Evolutionary conservation across 92 coral and sea anemone genomes (phyloP).

Genomic region (Phenganax marumi): DNA sequence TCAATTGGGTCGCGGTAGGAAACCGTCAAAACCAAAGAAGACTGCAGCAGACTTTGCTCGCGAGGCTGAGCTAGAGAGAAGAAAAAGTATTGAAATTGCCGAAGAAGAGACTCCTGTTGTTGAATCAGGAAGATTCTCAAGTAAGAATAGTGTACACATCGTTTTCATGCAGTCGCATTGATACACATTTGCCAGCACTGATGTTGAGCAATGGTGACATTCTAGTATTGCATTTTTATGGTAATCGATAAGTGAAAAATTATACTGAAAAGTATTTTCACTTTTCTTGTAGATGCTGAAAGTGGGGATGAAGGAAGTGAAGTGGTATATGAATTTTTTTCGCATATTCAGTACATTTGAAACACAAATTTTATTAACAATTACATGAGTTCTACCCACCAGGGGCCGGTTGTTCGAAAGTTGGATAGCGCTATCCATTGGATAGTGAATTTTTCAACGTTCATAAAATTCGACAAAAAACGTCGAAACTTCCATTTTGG

Average conservation of each 20-base stretch:
- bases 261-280: not conserved
- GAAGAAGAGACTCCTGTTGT: constrained; percentile 7
- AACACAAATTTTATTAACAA: not conserved
- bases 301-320: constrained; percentile 1
- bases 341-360: not conserved
- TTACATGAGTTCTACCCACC: too few relatives aligned
- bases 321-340: too few relatives aligned
- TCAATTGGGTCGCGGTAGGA: constrained; percentile 66
- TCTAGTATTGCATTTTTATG: not conserved
- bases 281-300: not conserved
- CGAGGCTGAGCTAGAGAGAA: constrained; percentile 77
- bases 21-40: constrained; percentile 73
- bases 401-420: too few relatives aligned
- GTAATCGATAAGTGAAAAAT: not conserved
- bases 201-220: too few relatives aligned
- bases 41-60: constrained; percentile 95
- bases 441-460: too few relatives aligned
- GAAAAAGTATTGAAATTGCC: constrained; percentile 57
- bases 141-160: not conserved
- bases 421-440: too few relatives aligned
- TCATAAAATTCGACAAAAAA: too few relatives aligned
- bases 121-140: constrained; percentile 63
- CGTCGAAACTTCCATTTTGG: too few relatives aligned
- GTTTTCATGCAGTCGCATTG: too few relatives aligned
- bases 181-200: too few relatives aligned